Conservation (phyloP, 2,888 invertebrate species). For the Oscheius onirici region DNA sequence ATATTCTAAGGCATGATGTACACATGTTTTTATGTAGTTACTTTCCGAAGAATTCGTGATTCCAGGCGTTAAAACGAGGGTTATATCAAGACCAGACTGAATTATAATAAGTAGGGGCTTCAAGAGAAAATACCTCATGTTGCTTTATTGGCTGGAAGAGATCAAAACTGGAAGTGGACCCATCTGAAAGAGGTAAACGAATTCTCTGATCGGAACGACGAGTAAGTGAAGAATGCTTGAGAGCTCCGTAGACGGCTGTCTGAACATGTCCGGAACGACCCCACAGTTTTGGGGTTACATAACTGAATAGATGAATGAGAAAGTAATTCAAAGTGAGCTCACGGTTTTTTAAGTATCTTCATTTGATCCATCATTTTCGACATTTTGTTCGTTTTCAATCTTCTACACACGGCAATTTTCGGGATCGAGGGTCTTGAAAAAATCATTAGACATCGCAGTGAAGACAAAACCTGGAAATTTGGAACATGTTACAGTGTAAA, state of each 20-base stretch:
- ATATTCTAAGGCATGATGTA: conserved; percentile 88
- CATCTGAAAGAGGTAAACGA: conserved; percentile 18
- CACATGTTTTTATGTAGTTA: conserved; percentile 90
- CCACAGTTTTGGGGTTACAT: conserved; percentile 78
- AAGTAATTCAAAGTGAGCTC: too few species aligned
- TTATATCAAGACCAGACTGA: conserved; percentile 38
- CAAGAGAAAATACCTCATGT: not conserved
- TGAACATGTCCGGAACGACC: conserved; percentile 95
- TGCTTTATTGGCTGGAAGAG: conserved; percentile 83
- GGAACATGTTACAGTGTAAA: too few species aligned
- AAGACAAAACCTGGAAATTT: not conserved
- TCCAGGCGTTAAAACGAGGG: conserved; percentile 85
- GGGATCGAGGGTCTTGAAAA: not conserved
- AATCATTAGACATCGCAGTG: not conserved
- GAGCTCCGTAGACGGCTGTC: conserved; percentile 85
- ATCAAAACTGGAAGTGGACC: conserved; percentile 90
- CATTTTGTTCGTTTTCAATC: not conserved
- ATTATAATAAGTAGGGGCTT: too few species aligned
- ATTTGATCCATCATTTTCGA: not conserved
- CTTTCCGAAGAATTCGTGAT: conserved; percentile 94
- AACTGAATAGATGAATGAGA: conserved; percentile 39
- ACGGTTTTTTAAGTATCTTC: not conserved
- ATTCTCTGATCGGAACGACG: conserved; percentile 19
- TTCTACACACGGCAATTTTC: not conserved
- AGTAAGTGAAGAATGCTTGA: conserved; percentile 81